Evolutionary conservation across 1,140 invertebrate genomes (phyloP), one percentile per base, ranked within the genome.

Genomic region (Dryas iulia): DNA sequence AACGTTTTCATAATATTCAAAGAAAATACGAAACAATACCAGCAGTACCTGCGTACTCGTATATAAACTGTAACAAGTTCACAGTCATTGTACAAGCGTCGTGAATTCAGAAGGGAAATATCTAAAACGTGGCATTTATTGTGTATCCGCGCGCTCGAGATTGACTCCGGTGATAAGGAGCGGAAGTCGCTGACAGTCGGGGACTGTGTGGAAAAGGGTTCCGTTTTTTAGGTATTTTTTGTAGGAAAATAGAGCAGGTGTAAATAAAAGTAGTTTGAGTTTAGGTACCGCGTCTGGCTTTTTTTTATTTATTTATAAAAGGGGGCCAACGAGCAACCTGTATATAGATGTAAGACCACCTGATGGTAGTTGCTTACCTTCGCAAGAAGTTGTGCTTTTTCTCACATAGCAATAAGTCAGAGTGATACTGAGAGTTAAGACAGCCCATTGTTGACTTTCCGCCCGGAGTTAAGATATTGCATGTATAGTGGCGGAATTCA

Each of bases 41-140:
- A 39, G 33, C n/a, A 5, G 33, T 35, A 18, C 31, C 31, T 14
- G n/a, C n/a, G n/a, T n/a, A n/a, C n/a, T n/a, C n/a, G n/a, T n/a
- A 14, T 35, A 35, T 35, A 35, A 35, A 35, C 14, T 35, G 33
- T 35, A 53, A 53, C 52, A 53, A 53, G 52, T 53, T 23, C 21
- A 54, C 10, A 54, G 53, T 54, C 53, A 56, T n/a, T 54, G 24
- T 25, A 25, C 21, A n/a, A 12, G 6, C 23, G 11, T 25, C 21
- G 23, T n/a, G 24, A 54, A 54, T 25, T 54, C 53, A 54, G 53
- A 54, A 7, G 53, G 53, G 24, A 56, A 56, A 56, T 56, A 56
- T 24, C 24, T 26, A 10, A 56, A 56, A 56, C 12, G 53, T 25
- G 21, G 53, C 53, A 56, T 56, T 56, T 56, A 56, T 56, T 56